Percentiles rank a stretch among this genome's conserved stretches.
Conservation (phyloP, 1,140 invertebrate species). For the Drosophila malerkotliana region DNA sequence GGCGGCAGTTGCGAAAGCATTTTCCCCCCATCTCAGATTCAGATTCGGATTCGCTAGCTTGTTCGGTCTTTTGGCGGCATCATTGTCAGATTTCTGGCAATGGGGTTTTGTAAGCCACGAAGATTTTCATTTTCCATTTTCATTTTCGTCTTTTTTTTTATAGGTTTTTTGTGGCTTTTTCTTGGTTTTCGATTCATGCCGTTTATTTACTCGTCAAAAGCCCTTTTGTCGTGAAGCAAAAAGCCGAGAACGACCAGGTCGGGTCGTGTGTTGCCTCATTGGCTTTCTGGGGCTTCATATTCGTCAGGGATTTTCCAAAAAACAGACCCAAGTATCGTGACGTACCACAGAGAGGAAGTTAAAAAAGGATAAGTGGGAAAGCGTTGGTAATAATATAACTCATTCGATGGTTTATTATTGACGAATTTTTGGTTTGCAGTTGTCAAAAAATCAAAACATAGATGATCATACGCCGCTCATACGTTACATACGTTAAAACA, state of each 20-base stretch:
- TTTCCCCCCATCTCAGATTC: conserved; percentile 47
- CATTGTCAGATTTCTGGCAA: conserved; percentile 66
- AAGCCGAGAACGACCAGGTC: conserved; percentile 36
- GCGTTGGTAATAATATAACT: conserved; percentile 7
- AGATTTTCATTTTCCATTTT: conserved; percentile 73
- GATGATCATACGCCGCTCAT: conserved; percentile 12
- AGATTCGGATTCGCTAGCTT: conserved; percentile 34
- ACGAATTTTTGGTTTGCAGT: neutral
- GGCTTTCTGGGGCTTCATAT: conserved; percentile 71
- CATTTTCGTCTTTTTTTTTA: conserved; percentile 20
- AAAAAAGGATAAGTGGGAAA: conserved; percentile 14
- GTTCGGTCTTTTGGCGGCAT: conserved; percentile 52
- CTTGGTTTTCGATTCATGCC: conserved; percentile 53
- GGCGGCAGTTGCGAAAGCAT: conserved; percentile 66
- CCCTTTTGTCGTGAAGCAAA: conserved; percentile 70
- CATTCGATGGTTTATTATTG: conserved; percentile 27
- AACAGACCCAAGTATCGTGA: conserved; percentile 26
- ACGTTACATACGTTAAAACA: conserved; percentile 42
- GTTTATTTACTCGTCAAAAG: conserved; percentile 69
- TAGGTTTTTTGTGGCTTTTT: neutral
- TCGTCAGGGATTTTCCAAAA: conserved; percentile 31
- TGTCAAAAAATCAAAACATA: conserved; percentile 50
- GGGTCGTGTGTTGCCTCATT: conserved; percentile 71
- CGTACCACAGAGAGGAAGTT: conserved; percentile 31
- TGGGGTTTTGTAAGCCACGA: conserved; percentile 68